phyloP scores from a whole-genome alignment of 2,797 vertebrate genomes.

The Channallabes apus region DNA sequence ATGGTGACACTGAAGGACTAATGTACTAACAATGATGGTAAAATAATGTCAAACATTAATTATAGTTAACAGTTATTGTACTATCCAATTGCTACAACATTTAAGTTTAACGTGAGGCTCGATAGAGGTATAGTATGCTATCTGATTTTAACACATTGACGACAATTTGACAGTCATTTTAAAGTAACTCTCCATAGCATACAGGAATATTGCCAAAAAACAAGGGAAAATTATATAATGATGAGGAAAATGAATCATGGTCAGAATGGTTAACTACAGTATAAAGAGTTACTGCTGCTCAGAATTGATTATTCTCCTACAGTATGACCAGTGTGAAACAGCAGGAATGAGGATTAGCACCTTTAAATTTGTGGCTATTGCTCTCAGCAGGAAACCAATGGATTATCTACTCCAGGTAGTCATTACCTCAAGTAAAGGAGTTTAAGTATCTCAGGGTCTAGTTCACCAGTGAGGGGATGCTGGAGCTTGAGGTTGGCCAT shows the following conservation, averaged over 20 bases:
- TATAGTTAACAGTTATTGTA: too few relatives aligned
- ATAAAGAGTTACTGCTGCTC: not conserved
- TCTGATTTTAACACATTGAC: not conserved
- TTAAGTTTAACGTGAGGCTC: not conserved
- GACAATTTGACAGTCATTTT: not conserved
- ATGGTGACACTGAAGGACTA: not conserved
- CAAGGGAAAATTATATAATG: not conserved
- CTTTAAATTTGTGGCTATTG: too few relatives aligned
- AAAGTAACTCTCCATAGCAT: not conserved
- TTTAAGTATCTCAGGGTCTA: too few relatives aligned
- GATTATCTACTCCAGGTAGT: too few relatives aligned
- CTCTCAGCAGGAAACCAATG: too few relatives aligned
- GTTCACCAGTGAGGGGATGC: too few relatives aligned
- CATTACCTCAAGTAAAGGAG: too few relatives aligned
- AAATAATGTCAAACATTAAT: not conserved
- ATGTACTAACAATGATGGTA: too few relatives aligned
- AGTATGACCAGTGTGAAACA: not conserved
- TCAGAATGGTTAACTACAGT: not conserved
- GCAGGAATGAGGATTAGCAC: too few relatives aligned
- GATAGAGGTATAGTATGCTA: not conserved
- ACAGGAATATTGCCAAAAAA: not conserved
- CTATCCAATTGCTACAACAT: not conserved
- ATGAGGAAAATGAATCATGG: not conserved
- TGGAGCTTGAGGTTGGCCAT: too few relatives aligned
- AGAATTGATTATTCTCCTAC: not conserved